A percentile compares a stretch with the other conserved stretches of the same genome.
phyloP scores from a whole-genome alignment of 2,113 vertebrate species.

The Recurvirostra avosetta region DNA sequence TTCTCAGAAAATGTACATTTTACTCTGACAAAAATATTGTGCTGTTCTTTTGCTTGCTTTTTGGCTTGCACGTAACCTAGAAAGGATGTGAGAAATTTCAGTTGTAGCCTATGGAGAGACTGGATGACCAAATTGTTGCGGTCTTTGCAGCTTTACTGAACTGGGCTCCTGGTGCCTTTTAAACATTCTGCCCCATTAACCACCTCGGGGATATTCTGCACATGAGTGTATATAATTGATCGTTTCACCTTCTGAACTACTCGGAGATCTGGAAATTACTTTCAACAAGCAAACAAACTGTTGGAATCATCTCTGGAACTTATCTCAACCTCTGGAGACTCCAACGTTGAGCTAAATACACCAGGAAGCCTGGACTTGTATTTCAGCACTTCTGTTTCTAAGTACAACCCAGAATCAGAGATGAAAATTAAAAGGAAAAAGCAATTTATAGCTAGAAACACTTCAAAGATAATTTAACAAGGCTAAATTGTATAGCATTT shows the following conservation, averaged over 20 bases:
- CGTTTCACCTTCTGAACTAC: constrained; percentile 46
- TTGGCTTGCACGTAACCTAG: neutral
- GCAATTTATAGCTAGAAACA: neutral
- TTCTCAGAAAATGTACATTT: neutral
- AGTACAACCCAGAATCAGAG: neutral
- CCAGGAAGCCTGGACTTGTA: constrained; percentile 34
- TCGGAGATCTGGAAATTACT: constrained; percentile 25
- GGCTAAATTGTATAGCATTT: neutral
- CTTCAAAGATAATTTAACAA: neutral
- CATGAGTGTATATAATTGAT: neutral
- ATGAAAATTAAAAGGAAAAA: constrained; percentile 31
- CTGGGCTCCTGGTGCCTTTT: neutral
- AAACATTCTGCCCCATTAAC: neutral
- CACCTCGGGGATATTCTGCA: neutral
- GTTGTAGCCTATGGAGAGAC: neutral
- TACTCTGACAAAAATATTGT: neutral
- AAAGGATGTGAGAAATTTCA: neutral
- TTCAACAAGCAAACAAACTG: neutral
- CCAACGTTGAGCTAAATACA: neutral
- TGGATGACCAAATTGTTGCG: neutral
- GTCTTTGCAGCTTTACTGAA: neutral
- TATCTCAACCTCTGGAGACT: constrained; percentile 39
- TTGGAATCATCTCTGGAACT: constrained; percentile 36
- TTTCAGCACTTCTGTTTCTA: constrained; percentile 59
- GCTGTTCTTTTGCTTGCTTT: neutral